Base-by-base conservation (phyloP, 2,888 invertebrate genomes). In the Rhodophaea formosa region DNA sequence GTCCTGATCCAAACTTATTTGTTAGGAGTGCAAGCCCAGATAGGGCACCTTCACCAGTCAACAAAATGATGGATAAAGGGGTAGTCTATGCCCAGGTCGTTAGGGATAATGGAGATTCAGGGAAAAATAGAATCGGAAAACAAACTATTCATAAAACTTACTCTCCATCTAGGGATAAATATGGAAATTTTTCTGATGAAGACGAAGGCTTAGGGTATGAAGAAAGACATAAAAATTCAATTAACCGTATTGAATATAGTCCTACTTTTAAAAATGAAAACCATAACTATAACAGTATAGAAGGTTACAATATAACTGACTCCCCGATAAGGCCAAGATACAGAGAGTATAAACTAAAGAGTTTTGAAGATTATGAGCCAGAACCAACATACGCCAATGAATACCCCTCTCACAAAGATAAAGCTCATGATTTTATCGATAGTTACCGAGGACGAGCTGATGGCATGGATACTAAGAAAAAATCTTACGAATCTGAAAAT, bases 181-280 rank as follows among this genome's bases (percentile, higher is more conserved):
- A 86, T 74, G 80, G 84, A 8, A 93, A 93, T 58, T 91, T 93
- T 58, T 95, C 95, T 10, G 96, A 96, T 75, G 96, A 96, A 75
- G 96, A 96, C 66, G 96, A 96, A 80, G 96, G 96, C 0, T 82
- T 96, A n/a, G 96, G 96, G 1, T 93, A 94, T 58, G 96, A 96
- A 74, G 93, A 93, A 62, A 86, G 88, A 56, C 84, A 91, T 56
- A 88, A 88, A 65, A 78, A 82, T 65, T 67, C 77, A 6, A 75
- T 79, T 35, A 82, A 83, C 56, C 81, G 74, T 57, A 84, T 83
- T 62, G 84, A 88, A 54, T 92, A 92, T 64, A 86, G 90, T 53
- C 89, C 92, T 59, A 90, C 91, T 78, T 85, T 87, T 52, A 90
- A 87, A 58, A 91, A 92, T 54, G 91, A 92, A 49, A 82, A 81